Conservation (phyloP, 2,888 invertebrate genomes). For the Quadroppia sp. region DNA sequence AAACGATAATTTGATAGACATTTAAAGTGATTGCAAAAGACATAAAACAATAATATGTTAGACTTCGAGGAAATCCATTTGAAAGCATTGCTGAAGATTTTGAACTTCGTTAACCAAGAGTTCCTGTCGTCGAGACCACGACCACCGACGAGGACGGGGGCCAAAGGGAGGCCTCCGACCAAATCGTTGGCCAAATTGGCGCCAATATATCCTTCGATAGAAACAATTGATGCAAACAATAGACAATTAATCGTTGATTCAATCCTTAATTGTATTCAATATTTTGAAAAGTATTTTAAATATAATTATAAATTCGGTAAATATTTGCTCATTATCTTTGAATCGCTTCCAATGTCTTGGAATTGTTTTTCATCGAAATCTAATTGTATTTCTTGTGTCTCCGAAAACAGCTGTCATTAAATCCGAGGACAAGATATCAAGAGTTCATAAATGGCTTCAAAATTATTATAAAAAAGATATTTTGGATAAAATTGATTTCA, state of each 20-base stretch:
- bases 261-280: neutral
- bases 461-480: constrained; percentile 14
- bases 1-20: neutral
- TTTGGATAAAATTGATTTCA: constrained; percentile 4
- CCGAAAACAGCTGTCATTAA: neutral
- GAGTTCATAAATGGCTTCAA: constrained; percentile 12
- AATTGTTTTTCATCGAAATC: no score
- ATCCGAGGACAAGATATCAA: constrained; percentile 11
- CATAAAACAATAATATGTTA: constrained; percentile 16
- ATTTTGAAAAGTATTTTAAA: constrained; percentile 23
- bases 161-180: neutral
- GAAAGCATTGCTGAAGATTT: constrained; percentile 21
- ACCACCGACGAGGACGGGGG: neutral
- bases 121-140: neutral
- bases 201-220: neutral
- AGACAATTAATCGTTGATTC: constrained; percentile 8
- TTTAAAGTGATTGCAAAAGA: no score
- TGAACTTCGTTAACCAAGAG: constrained; percentile 30
- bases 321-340: neutral
- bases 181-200: neutral
- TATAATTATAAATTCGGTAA: constrained; percentile 30
- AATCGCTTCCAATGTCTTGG: no score
- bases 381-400: neutral
- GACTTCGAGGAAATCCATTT: constrained; percentile 20
- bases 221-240: neutral